phyloP scores from a whole-genome alignment of 2,113 vertebrate genomes.

The Sinocyclocheilus maitianheensis region DNA sequence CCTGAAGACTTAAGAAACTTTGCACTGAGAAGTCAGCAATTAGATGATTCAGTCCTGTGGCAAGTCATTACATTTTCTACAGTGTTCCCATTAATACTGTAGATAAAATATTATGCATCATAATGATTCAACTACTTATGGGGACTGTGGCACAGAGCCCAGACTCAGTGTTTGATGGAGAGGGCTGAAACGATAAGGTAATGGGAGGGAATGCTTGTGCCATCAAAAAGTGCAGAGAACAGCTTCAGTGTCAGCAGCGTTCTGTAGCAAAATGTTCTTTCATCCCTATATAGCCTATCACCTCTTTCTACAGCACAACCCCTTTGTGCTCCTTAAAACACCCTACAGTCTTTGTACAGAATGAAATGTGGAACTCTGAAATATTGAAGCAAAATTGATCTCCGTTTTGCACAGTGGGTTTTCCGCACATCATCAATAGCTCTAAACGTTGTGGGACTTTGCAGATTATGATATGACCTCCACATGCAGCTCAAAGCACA shows the following conservation, averaged over 20 bases:
- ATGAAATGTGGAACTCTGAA: not conserved
- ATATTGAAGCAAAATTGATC: not conserved
- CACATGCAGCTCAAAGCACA: not conserved
- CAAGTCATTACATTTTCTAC: slow-evolving; percentile 27
- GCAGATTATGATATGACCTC: not conserved
- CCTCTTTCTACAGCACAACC: not conserved
- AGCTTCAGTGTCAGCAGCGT: slow-evolving; percentile 15
- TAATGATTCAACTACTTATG: slow-evolving; percentile 38
- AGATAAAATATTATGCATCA: slow-evolving; percentile 41
- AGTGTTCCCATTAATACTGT: not conserved
- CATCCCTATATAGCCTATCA: slow-evolving; percentile 7
- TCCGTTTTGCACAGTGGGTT: not conserved
- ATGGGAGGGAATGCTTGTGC: slow-evolving; percentile 20
- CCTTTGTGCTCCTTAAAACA: not conserved
- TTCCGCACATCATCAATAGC: slow-evolving; percentile 9
- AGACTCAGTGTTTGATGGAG: slow-evolving; percentile 15
- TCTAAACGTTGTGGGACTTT: not conserved
- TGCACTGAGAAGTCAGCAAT: not conserved
- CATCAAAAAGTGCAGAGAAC: slow-evolving; percentile 36
- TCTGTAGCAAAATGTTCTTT: slow-evolving; percentile 9
- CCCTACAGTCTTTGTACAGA: not conserved
- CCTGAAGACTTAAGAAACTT: not conserved
- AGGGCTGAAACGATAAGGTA: slow-evolving; percentile 28
- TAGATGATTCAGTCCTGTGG: not conserved
- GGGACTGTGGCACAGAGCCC: slow-evolving; percentile 32